A percentile compares a stretch with the other conserved stretches of the same genome.
phyloP scores from a whole-genome alignment of 1,140 invertebrate species.

The Dinoponera quadriceps region DNA sequence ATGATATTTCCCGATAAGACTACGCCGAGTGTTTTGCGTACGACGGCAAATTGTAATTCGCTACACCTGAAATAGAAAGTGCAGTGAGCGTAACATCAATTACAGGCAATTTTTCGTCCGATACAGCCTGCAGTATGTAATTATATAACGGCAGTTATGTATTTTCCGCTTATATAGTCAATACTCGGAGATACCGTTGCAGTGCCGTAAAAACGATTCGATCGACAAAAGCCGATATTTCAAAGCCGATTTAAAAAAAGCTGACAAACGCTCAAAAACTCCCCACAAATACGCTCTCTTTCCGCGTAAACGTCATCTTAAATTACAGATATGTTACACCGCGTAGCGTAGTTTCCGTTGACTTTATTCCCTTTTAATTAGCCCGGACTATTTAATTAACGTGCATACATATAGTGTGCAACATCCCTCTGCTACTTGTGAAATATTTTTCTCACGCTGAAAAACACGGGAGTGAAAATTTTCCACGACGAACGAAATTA shows the following conservation, averaged over 20 bases:
- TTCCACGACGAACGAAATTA: conserved; percentile 27
- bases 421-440: conserved; percentile 2
- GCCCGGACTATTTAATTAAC: background rate
- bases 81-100: conserved; percentile 52
- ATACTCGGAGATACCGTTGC: background rate
- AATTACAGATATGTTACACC: background rate
- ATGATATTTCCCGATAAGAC: background rate
- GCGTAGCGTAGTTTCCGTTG: conserved; percentile 22
- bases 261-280: background rate
- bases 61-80: conserved; percentile 68
- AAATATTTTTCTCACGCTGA: conserved; percentile 42
- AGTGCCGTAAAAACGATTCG: background rate
- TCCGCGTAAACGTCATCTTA: background rate
- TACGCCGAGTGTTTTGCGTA: background rate
- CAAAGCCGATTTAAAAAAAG: conserved; percentile 2
- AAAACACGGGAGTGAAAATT: conserved; percentile 49
- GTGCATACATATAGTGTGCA: background rate
- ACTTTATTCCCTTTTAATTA: conserved; percentile 38
- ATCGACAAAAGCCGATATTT: background rate
- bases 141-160: conserved; percentile 69
- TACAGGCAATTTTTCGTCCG: conserved; percentile 67
- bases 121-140: conserved; percentile 43
- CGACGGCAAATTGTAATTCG: conserved; percentile 13
- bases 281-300: conserved; percentile 18
- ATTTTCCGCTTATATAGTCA: conserved; percentile 29